phyloP scores from a whole-genome alignment of 2,797 vertebrate species.

The Petrocephalus schoutedeni region DNA sequence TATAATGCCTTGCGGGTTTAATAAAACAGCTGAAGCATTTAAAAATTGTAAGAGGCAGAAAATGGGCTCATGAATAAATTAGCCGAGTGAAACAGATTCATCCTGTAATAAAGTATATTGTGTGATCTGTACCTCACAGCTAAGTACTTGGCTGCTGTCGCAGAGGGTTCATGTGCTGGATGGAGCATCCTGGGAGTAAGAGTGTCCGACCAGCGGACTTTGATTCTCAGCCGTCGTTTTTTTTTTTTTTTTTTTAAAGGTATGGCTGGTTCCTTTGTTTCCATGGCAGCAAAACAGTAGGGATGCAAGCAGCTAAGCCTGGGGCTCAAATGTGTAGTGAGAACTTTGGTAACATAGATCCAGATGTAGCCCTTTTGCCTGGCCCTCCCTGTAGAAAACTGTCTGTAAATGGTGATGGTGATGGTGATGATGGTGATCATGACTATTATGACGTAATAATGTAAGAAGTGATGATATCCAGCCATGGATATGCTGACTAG shows the following conservation, averaged over 20 bases:
- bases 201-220: not conserved
- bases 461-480: too few relatives aligned
- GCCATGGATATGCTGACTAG: too few relatives aligned
- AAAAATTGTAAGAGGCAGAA: slow-evolving; percentile 11
- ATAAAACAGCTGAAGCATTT: slow-evolving; percentile 20
- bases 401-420: not conserved
- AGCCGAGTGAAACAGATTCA: slow-evolving; percentile 8
- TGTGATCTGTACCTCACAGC: slow-evolving; percentile 5
- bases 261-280: slow-evolving; percentile 10
- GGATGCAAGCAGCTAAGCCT: slow-evolving; percentile 4
- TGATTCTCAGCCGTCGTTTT: slow-evolving; percentile 21
- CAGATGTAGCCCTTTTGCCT: not conserved
- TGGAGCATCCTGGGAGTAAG: not conserved
- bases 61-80: slow-evolving; percentile 19
- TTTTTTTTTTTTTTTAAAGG: slow-evolving; percentile 18
- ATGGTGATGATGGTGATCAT: not conserved
- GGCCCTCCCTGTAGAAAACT: not conserved
- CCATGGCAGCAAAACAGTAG: slow-evolving; percentile 32
- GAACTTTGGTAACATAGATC: slow-evolving; percentile 1
- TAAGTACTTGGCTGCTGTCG: not conserved
- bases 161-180: not conserved
- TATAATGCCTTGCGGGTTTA: slow-evolving; percentile 11
- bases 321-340: slow-evolving; percentile 17
- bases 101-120: slow-evolving; percentile 9
- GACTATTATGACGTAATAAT: not conserved